Conservation (phyloP, 2,797 vertebrate species). For the Mus caroli region DNA sequence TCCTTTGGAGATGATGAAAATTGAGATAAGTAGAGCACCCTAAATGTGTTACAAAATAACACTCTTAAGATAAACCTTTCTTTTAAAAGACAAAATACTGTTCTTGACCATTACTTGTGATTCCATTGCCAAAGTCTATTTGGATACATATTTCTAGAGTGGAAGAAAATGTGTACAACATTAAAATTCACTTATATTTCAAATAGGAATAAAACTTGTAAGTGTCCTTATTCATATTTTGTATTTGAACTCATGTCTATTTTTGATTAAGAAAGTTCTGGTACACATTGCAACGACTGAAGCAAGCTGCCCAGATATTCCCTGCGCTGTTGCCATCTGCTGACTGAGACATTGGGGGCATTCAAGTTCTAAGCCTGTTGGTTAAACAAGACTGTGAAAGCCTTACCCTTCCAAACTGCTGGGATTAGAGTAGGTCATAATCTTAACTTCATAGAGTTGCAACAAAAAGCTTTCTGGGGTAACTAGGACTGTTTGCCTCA, state of each 20-base stretch:
- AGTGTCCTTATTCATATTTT: constrained; percentile 3
- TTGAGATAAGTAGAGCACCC: constrained; percentile 7
- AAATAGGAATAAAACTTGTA: constrained; percentile 26
- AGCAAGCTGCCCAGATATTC: neutral
- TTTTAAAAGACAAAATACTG: neutral
- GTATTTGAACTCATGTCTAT: constrained; percentile 32
- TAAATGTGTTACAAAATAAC: neutral
- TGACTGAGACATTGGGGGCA: neutral
- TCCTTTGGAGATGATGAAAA: constrained; percentile 28
- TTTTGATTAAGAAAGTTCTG: neutral
- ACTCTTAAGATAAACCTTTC: neutral
- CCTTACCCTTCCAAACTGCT: neutral
- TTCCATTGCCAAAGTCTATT: constrained; percentile 54
- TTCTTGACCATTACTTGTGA: constrained; percentile 18
- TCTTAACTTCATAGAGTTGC: constrained; percentile 17
- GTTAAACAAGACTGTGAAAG: constrained; percentile 26
- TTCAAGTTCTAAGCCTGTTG: constrained; percentile 17
- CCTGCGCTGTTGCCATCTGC: constrained; percentile 11
- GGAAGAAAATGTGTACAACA: neutral
- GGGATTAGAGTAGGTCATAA: neutral
- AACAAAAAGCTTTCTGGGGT: neutral
- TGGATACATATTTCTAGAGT: constrained; percentile 8
- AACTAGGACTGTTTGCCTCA: neutral
- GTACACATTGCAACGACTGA: neutral
- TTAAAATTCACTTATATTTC: constrained; percentile 39